Conservation (phyloP, 2,888 invertebrate genomes). For the Plagodis pulveraria region DNA sequence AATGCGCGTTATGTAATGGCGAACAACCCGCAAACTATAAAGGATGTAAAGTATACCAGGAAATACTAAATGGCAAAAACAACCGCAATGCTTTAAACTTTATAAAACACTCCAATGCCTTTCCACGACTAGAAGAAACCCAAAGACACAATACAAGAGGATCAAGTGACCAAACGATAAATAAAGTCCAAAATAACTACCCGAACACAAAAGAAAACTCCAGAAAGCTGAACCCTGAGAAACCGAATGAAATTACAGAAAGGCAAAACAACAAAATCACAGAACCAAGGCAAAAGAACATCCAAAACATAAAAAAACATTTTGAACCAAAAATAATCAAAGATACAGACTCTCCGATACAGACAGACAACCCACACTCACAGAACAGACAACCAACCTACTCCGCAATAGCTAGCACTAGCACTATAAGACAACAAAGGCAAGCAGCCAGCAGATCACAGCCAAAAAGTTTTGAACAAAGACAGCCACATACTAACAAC, state of each 20-base stretch:
- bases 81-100: not conserved
- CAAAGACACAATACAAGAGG: not conserved
- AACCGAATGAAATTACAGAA: too few species aligned
- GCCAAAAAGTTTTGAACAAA: too few species aligned
- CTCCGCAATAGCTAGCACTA: not conserved
- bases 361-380: not conserved
- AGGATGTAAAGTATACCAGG: not conserved
- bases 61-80: not conserved
- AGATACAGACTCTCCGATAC: too few species aligned
- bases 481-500: not conserved
- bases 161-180: not conserved
- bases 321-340: too few species aligned
- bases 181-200: not conserved
- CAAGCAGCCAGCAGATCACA: too few species aligned
- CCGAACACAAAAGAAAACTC: too few species aligned
- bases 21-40: not conserved
- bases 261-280: too few species aligned
- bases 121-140: not conserved
- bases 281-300: too few species aligned
- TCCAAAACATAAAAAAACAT: too few species aligned
- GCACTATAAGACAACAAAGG: too few species aligned
- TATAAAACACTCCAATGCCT: not conserved
- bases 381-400: not conserved
- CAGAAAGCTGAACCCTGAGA: too few species aligned
- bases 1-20: not conserved